These are phyloP conservation scores for Xyrichtys novacula DNA, from an alignment of 2,797 vertebrate species.

Conservation along the genomic window DNA sequence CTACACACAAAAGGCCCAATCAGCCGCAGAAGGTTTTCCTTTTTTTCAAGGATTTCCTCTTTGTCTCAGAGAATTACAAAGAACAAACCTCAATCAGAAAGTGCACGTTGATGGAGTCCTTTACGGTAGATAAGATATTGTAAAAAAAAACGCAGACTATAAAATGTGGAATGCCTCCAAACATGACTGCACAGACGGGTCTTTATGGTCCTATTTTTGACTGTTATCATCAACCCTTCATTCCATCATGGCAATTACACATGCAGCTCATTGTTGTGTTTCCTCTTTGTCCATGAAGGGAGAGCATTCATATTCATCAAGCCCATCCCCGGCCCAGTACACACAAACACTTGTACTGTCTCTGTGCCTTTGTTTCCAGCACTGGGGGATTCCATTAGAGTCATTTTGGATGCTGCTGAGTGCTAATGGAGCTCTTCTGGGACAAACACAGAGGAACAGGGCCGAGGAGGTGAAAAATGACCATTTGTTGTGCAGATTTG, in stretches of 20 bases:
- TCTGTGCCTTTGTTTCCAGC: conserved; percentile 25
- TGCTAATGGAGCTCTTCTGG: conserved; percentile 33
- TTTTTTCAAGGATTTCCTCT: conserved; percentile 10
- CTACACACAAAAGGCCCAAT: neutral
- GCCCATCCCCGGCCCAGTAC: conserved; percentile 4
- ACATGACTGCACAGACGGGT: neutral
- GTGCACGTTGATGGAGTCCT: neutral
- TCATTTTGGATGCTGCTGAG: conserved; percentile 4
- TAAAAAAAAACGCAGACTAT: neutral
- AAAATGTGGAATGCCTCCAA: neutral
- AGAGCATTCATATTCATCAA: conserved; percentile 15
- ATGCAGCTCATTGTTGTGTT: conserved; percentile 4
- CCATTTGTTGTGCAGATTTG: neutral
- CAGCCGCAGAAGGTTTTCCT: conserved; percentile 3
- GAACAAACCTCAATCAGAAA: neutral
- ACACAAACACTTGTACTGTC: conserved; percentile 20
- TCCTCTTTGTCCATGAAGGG: conserved; percentile 22
- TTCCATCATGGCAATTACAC: neutral
- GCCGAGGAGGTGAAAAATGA: conserved; percentile 12
- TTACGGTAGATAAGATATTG: neutral
- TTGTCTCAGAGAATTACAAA: neutral
- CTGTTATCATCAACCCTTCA: neutral
- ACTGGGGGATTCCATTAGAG: conserved; percentile 28
- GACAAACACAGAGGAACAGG: conserved; percentile 12
- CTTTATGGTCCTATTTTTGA: neutral